Percentiles rank a stretch among this genome's conserved stretches.
Evolutionary conservation across 2,888 invertebrate species (phyloP).

Genomic region (Sminthurides aquaticus): DNA sequence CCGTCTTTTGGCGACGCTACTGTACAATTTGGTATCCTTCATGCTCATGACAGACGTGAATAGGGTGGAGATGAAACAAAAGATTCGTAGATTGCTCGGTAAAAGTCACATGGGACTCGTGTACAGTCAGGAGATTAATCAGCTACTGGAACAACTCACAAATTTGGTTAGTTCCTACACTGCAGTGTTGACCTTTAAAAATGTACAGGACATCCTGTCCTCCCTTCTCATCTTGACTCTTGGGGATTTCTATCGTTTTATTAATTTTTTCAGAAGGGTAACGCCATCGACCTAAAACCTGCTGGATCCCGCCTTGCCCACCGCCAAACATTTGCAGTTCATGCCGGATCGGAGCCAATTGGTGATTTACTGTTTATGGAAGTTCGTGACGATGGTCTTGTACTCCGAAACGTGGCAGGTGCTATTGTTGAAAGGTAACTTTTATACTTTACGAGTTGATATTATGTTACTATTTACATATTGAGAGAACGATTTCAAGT

Average conservation of each 20-base stretch:
- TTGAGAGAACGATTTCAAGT: no score
- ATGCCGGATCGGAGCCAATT: constrained; percentile 85
- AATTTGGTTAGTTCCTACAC: constrained; percentile 65
- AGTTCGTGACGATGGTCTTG: constrained; percentile 92
- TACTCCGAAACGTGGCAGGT: constrained; percentile 71
- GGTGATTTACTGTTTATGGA: constrained; percentile 84
- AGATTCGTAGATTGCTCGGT: constrained; percentile 83
- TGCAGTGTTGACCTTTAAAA: background rate
- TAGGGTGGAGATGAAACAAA: constrained; percentile 73
- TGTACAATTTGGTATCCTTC: constrained; percentile 93
- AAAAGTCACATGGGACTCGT: constrained; percentile 97
- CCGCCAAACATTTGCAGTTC: constrained; percentile 95
- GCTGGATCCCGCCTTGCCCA: constrained; percentile 89
- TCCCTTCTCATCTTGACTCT: background rate
- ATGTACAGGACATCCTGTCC: background rate
- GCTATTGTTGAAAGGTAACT: constrained; percentile 64
- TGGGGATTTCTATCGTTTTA: background rate
- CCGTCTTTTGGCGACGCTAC: constrained; percentile 81
- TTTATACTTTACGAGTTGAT: background rate
- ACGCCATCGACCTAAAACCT: constrained; percentile 94
- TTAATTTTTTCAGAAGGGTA: constrained; percentile 72
- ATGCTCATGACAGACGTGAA: constrained; percentile 86
- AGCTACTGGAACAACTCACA: constrained; percentile 86
- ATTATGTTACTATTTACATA: no score
- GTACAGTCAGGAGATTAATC: constrained; percentile 95